A percentile compares a stretch with the other conserved stretches of the same genome.
phyloP scores from a whole-genome alignment of 2,113 vertebrate genomes.

The Catharus fuscescens region DNA sequence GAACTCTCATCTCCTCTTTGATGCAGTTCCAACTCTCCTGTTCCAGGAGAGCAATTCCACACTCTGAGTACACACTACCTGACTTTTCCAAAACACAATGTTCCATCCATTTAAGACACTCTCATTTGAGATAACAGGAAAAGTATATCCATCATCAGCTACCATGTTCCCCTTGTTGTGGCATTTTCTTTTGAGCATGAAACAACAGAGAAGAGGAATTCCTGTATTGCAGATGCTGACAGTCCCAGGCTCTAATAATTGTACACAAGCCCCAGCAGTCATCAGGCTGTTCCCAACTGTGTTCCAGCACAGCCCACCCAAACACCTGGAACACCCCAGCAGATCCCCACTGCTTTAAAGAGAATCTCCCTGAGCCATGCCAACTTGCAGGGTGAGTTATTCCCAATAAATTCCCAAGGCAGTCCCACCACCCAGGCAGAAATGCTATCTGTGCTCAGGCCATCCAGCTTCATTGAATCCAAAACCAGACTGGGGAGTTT shows the following conservation, averaged over 20 bases:
- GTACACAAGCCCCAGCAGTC: neutral
- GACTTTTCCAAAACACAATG: neutral
- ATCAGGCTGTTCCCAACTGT: neutral
- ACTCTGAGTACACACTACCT: neutral
- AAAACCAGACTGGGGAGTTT: neutral
- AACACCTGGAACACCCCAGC: neutral
- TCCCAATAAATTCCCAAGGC: neutral
- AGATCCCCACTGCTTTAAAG: neutral
- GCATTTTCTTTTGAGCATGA: neutral
- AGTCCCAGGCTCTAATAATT: neutral
- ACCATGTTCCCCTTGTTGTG: neutral
- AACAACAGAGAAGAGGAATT: neutral
- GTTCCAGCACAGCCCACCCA: neutral
- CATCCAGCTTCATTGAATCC: neutral
- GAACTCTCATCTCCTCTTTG: conserved; percentile 21
- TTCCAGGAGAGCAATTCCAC: neutral
- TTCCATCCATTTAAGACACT: neutral
- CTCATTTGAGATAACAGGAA: neutral
- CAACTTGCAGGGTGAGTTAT: neutral
- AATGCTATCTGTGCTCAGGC: fast-evolving
- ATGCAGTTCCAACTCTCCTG: neutral
- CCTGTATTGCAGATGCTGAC: neutral
- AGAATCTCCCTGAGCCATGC: neutral
- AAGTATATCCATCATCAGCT: neutral
- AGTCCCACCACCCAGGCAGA: neutral